Conservation (phyloP, 2,113 vertebrate genomes). For the Pogona vitticeps region DNA sequence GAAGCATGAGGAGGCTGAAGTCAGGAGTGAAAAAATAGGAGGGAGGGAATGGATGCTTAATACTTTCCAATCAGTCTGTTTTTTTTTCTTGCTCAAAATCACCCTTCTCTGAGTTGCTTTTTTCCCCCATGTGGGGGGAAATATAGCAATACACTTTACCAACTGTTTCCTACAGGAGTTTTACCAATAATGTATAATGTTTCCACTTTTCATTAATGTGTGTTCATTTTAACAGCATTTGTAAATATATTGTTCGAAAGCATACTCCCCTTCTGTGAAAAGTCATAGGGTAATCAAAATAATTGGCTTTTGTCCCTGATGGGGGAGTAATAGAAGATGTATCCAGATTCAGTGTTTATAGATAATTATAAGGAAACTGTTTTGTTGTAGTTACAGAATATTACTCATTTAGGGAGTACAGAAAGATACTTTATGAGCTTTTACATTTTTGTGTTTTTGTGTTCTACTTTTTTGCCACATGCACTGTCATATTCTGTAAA, state of each 20-base stretch:
- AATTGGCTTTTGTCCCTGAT: slow-evolving; percentile 19
- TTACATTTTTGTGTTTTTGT: not conserved
- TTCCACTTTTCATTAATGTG: slow-evolving; percentile 27
- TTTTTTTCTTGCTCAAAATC: not conserved
- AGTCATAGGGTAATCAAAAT: slow-evolving; percentile 20
- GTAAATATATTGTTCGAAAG: slow-evolving; percentile 16
- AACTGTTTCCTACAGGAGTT: slow-evolving; percentile 9
- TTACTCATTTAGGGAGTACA: slow-evolving; percentile 6
- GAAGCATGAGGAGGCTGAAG: not conserved
- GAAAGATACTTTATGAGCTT: not conserved
- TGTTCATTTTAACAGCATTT: slow-evolving; percentile 29
- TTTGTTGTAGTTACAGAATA: not conserved
- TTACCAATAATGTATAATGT: not conserved
- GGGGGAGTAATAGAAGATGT: not conserved
- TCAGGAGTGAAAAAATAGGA: not conserved
- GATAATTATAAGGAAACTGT: slow-evolving; percentile 10
- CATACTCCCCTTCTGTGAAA: slow-evolving; percentile 4
- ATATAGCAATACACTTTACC: not conserved
- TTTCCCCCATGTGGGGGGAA: not conserved
- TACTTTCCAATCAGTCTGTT: not conserved
- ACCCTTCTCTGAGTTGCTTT: not conserved
- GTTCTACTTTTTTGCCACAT: not conserved
- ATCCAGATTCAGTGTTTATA: not conserved
- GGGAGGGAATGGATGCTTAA: not conserved
- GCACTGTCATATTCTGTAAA: not conserved